Base-by-base conservation (phyloP, 2,113 vertebrate species). In the Atractosteus spatula region DNA sequence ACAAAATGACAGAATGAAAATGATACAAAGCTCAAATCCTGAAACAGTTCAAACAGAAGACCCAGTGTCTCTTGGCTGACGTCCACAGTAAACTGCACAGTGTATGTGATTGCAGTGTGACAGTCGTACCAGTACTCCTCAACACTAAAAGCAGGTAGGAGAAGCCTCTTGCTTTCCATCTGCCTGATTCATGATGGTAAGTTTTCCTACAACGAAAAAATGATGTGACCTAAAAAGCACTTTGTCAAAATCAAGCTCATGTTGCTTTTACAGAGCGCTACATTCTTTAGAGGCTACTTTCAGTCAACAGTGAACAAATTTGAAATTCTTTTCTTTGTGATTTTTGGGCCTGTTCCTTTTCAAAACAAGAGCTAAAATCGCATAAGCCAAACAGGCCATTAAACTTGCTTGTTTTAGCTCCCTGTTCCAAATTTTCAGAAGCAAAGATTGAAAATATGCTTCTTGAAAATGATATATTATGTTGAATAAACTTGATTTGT, bases 361-460 rank as follows among this genome's bases (percentile, higher is more conserved):
- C 72, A 79, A 86, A 87, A 87, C 85, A 86, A 71, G 71, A 86
- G 81, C 70, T 76, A 79, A 83, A 77, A 79, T 82, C 71, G 74
- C 61, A 1, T 5, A n/a, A 71, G 84, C 87, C 87, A 87, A 89
- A 83, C 77, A 73, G 82, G 72, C 86, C 80, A 82, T 86, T 82
- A 87, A 74, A 81, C 72, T 85, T 86, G 87, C 85, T 89, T 88
- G 85, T 89, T 91, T 91, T 83, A 87, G 87, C 87, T 88, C 82
- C 88, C 44, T 79, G 78, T 75, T 77, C 81, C 74, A 82, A 83
- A 85, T 5, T 51, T 51, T 51, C 47, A 51, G 10, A 10, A 7
- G 47, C 10, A 51, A 10, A 5, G 10, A 51, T 5, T 51, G 5
- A 51, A 10, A 7, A 51, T 1, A 51, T 51, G 47, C 10, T 51